Percentiles rank a stretch among this genome's conserved stretches.
Evolutionary conservation across 1,140 invertebrate genomes (phyloP).

Genomic region (Aricia agestis): DNA sequence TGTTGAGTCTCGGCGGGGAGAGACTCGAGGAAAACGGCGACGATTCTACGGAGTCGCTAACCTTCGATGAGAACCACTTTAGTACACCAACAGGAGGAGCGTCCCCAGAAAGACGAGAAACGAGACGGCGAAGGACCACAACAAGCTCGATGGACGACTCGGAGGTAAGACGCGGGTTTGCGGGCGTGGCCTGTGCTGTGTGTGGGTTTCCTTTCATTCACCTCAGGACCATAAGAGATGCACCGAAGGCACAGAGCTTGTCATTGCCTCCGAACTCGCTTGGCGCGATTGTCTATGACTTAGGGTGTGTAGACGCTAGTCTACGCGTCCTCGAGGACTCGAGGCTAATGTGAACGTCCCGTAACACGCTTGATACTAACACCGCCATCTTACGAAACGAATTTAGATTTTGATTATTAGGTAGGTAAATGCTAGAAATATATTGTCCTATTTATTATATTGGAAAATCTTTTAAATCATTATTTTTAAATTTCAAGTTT

Average conservation of each 20-base stretch:
- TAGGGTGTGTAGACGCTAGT: slow-evolving; percentile 33
- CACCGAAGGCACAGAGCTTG: slow-evolving; percentile 31
- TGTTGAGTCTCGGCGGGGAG: slow-evolving; percentile 31
- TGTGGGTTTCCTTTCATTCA: slow-evolving; percentile 12
- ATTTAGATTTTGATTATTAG: background rate
- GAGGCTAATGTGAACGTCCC: slow-evolving; percentile 45
- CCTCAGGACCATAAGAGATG: slow-evolving; percentile 9
- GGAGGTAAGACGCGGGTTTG: slow-evolving; percentile 58
- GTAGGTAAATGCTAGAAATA: background rate
- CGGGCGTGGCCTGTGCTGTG: slow-evolving; percentile 40
- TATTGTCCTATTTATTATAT: background rate
- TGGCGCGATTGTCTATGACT: slow-evolving; percentile 57
- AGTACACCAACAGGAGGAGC: slow-evolving; percentile 60
- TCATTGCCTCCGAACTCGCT: slow-evolving; percentile 35
- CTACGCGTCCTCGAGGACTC: slow-evolving; percentile 36
- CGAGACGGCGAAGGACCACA: slow-evolving; percentile 40
- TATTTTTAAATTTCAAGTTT: background rate
- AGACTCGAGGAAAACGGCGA: slow-evolving; percentile 35
- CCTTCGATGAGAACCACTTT: slow-evolving; percentile 71
- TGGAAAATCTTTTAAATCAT: background rate
- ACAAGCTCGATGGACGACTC: slow-evolving; percentile 54
- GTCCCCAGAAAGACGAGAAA: slow-evolving; percentile 39
- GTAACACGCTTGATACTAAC: slow-evolving; percentile 47
- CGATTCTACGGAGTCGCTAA: slow-evolving; percentile 46
- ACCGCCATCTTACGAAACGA: slow-evolving; percentile 18